Evolutionary conservation across 1,140 invertebrate species (phyloP).

Genomic region (Steinernema feltiae): DNA sequence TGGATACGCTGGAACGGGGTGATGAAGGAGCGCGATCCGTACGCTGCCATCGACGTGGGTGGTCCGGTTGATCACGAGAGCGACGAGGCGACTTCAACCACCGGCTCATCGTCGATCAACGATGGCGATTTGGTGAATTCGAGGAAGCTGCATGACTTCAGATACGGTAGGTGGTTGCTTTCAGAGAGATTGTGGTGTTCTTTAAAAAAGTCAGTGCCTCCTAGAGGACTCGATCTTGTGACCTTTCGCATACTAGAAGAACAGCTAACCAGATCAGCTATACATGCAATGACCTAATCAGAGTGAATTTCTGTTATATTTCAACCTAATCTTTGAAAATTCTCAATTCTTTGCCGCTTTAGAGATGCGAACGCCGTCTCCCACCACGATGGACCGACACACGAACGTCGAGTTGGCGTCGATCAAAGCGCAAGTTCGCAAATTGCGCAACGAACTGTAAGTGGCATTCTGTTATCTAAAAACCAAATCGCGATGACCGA

Average conservation of each 20-base stretch:
- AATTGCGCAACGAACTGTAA: constrained; percentile 14
- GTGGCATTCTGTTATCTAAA: constrained; percentile 1
- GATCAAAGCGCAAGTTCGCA: not conserved
- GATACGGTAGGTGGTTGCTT: not conserved
- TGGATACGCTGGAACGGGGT: not conserved
- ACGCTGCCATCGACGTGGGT: not conserved
- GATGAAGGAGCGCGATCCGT: constrained; percentile 7
- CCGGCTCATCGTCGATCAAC: constrained; percentile 1
- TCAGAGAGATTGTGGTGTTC: too few relatives aligned
- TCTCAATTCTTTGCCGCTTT: not conserved
- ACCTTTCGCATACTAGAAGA: too few relatives aligned
- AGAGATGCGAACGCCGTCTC: not conserved
- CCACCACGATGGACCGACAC: constrained; percentile 1
- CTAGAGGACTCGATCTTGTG: too few relatives aligned
- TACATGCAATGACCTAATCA: too few relatives aligned
- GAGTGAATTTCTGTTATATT: too few relatives aligned
- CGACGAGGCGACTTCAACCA: constrained; percentile 1
- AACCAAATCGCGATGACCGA: not conserved
- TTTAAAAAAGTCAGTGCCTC: not conserved
- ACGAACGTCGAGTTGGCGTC: not conserved
- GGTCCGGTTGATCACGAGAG: not conserved
- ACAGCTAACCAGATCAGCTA: too few relatives aligned
- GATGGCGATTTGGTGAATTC: not conserved
- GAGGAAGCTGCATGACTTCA: not conserved
- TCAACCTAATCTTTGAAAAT: too few relatives aligned